Base-by-base conservation (phyloP, 2,888 invertebrate species). In the Holacanthella duospinosa region DNA sequence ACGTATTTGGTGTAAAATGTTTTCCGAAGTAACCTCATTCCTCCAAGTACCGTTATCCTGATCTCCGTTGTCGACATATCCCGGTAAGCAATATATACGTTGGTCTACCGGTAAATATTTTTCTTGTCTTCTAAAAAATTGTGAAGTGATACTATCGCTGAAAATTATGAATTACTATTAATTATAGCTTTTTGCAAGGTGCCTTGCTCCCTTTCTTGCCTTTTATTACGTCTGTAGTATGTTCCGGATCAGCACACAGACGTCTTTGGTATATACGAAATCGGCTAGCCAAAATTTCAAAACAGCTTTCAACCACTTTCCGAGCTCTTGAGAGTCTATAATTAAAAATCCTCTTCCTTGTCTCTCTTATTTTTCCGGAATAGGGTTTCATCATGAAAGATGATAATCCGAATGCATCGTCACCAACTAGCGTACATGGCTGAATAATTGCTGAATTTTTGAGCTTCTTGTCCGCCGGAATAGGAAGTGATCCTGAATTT, bases 201-300 rank as follows among this genome's bases (percentile, higher is more conserved):
- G n/a, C n/a, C n/a, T n/a, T n/a, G n/a, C n/a, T n/a, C n/a, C n/a
- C n/a, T n/a, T n/a, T n/a, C n/a, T n/a, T n/a, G n/a, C n/a, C n/a
- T 48, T n/a, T 9, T 4, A 48, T 21, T 16, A 21, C 21, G 16
- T 21, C 4, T 4, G 4, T 21, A 9, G n/a, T 21, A 16, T 9
- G 48, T 21, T 48, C 21, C 19, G 48, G 48, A n/a, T 48, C 48
- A 4, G 12, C 19, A 16, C 4, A 9, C 12, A 48, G 4, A 21
- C 19, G 21, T 21, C 48, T 9, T 21, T 21, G 6, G 21, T n/a
- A 48, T 48, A 48, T 48, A n/a, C 48, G 48, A 21, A 48, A 71
- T 24, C 63, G 44, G 25, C 58, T 66, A 48, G 66, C 66, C 24
- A 71, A 60, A 60, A 70, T 68, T 6, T 66, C 70, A 62, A 72